Evolutionary conservation across 2,888 invertebrate species (phyloP).

Genomic region (Meteorus colon): DNA sequence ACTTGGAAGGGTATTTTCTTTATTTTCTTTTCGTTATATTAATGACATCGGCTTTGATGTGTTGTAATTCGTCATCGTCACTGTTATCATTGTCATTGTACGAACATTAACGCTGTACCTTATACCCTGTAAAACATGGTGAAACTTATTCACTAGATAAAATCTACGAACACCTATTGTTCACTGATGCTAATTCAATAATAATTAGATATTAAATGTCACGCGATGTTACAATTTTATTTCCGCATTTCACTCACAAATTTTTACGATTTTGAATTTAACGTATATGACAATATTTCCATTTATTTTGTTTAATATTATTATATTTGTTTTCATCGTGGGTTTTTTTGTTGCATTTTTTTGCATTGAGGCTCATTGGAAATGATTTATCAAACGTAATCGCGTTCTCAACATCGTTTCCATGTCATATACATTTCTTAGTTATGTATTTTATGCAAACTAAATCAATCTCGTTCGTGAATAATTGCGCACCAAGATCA

Average conservation of each 20-base stretch:
- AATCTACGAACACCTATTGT: slow-evolving; percentile 52
- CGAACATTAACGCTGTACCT: slow-evolving; percentile 38
- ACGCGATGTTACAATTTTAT: background rate
- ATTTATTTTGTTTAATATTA: slow-evolving; percentile 12
- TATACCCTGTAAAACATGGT: slow-evolving; percentile 62
- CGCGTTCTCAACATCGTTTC: background rate
- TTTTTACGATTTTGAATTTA: slow-evolving; percentile 25
- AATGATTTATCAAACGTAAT: background rate
- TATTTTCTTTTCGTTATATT: background rate
- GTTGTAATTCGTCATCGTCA: background rate
- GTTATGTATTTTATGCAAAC: slow-evolving; percentile 39
- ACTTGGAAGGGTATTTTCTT: background rate
- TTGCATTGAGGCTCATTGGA: background rate
- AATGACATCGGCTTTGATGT: background rate
- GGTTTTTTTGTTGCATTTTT: slow-evolving; percentile 12
- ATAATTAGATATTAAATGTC: slow-evolving; percentile 35
- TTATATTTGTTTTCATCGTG: slow-evolving; percentile 9
- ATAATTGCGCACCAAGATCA: slow-evolving; percentile 36
- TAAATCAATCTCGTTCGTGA: slow-evolving; percentile 40
- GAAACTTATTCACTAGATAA: slow-evolving; percentile 54
- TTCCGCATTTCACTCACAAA: slow-evolving; percentile 18
- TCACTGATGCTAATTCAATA: slow-evolving; percentile 37
- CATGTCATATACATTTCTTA: slow-evolving; percentile 21
- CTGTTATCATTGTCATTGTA: slow-evolving; percentile 48
- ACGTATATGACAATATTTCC: slow-evolving; percentile 24